Percentiles rank a stretch among this genome's conserved stretches.
Evolutionary conservation across 2,888 invertebrate species (phyloP).

Genomic region (Caenorhabditis wallacei): DNA sequence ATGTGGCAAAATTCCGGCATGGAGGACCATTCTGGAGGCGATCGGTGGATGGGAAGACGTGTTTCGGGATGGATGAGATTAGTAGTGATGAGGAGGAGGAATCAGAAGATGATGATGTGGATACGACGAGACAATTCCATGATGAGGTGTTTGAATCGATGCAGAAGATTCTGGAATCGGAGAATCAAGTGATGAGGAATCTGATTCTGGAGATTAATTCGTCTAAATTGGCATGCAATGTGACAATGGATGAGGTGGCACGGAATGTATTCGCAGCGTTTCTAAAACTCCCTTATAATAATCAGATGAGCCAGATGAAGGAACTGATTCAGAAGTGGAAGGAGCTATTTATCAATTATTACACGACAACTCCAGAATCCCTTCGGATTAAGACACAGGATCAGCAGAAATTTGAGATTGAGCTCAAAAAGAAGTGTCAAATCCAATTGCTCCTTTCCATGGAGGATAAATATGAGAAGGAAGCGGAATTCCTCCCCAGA

Average conservation of each 20-base stretch:
- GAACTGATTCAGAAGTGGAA: conserved; percentile 73
- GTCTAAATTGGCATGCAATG: conserved; percentile 80
- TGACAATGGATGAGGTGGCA: conserved; percentile 77
- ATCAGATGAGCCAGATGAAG: conserved; percentile 35
- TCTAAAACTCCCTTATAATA: conserved; percentile 60
- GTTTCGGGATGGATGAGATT: not conserved
- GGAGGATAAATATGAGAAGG: conserved; percentile 67
- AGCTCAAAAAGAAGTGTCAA: conserved; percentile 62
- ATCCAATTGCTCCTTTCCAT: conserved; percentile 77
- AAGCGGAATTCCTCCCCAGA: conserved; percentile 50
- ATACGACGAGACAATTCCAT: conserved; percentile 50
- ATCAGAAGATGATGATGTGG: conserved; percentile 45
- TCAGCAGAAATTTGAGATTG: conserved; percentile 31
- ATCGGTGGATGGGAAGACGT: conserved; percentile 33
- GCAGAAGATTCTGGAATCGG: conserved; percentile 61
- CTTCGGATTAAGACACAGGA: conserved; percentile 14
- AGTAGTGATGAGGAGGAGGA: not conserved
- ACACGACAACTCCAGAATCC: conserved; percentile 56
- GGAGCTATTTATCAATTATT: conserved; percentile 76
- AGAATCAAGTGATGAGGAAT: conserved; percentile 68
- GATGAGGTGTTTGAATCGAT: conserved; percentile 73
- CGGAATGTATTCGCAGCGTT: conserved; percentile 75
- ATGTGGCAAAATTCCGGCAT: conserved; percentile 12
- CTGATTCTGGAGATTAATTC: conserved; percentile 81
- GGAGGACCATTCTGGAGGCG: conserved; percentile 51